Evolutionary conservation across 2,797 vertebrate genomes (phyloP).

Genomic region (Centroberyx gerrardi): DNA sequence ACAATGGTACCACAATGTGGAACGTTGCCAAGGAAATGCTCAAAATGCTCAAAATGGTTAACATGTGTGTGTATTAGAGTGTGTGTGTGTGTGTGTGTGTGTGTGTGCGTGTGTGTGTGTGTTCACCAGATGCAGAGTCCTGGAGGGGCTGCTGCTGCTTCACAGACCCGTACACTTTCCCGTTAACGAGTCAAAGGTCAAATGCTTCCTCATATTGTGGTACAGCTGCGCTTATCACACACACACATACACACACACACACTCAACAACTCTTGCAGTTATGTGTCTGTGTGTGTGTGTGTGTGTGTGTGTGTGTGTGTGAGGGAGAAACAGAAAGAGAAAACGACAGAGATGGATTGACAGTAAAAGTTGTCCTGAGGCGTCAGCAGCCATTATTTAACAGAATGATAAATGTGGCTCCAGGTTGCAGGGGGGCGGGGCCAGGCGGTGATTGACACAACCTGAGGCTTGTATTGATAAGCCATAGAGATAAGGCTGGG

Average conservation of each 20-base stretch:
- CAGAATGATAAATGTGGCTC: conserved; percentile 40
- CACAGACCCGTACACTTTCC: conserved; percentile 54
- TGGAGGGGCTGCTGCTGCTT: conserved; percentile 38
- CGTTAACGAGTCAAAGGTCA: conserved; percentile 58
- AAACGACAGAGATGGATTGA: conserved; percentile 22
- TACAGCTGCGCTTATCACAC: conserved; percentile 47
- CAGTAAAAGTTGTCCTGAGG: conserved; percentile 45
- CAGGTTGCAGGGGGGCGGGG: not conserved
- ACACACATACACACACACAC: not conserved
- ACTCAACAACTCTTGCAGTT: conserved; percentile 2
- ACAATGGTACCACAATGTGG: conserved; percentile 11
- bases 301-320: conserved; percentile 12
- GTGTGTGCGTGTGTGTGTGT: not conserved
- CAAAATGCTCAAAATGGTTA: conserved; percentile 17
- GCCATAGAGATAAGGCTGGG: conserved; percentile 14
- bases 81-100: conserved; percentile 15
- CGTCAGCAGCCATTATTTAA: not conserved
- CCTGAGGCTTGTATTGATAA: conserved; percentile 19
- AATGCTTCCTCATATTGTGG: conserved; percentile 65
- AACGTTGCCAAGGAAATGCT: conserved; percentile 22
- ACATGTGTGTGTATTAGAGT: not conserved
- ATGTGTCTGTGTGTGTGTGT: conserved; percentile 17
- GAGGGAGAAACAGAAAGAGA: not conserved
- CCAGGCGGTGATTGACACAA: conserved; percentile 15
- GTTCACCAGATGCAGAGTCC: conserved; percentile 50